These are phyloP conservation scores for Pogonocherus hispidulus DNA, from an alignment of 2,888 invertebrate species.

Conservation along the genomic window DNA sequence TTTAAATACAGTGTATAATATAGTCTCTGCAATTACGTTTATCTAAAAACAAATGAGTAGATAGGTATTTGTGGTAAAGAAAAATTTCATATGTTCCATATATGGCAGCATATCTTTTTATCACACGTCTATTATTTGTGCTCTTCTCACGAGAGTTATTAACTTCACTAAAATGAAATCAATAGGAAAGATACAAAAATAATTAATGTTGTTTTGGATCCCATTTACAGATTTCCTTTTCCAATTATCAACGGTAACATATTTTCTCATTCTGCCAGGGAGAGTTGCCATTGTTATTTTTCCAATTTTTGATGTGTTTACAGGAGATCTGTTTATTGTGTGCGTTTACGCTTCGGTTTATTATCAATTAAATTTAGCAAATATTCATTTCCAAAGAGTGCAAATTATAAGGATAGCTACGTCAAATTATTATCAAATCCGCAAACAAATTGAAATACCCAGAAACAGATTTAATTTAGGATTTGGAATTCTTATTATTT, in stretches of 20 bases:
- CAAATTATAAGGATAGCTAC: background rate
- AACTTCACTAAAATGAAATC: background rate
- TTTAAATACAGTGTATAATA: too few relatives aligned
- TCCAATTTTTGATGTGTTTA: background rate
- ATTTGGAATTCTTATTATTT: too few relatives aligned
- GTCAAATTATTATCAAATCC: background rate
- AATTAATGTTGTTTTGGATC: slow-evolving; percentile 1
- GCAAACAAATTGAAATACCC: background rate
- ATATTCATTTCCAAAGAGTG: background rate
- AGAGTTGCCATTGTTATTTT: background rate
- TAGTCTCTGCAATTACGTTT: too few relatives aligned
- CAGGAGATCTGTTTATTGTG: background rate
- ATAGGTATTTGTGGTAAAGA: too few relatives aligned
- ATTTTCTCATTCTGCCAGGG: background rate
- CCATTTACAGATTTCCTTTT: background rate
- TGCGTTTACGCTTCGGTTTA: background rate
- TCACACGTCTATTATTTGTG: background rate
- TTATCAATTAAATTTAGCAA: background rate
- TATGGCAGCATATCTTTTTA: too few relatives aligned
- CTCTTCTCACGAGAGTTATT: background rate
- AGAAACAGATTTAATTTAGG: background rate
- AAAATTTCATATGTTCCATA: too few relatives aligned
- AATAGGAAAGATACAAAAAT: slow-evolving; percentile 2
- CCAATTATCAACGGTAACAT: background rate
- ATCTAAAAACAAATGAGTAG: too few relatives aligned